Conservation (phyloP, 2,888 invertebrate genomes). For the Dasysyrphus tricinctus region DNA sequence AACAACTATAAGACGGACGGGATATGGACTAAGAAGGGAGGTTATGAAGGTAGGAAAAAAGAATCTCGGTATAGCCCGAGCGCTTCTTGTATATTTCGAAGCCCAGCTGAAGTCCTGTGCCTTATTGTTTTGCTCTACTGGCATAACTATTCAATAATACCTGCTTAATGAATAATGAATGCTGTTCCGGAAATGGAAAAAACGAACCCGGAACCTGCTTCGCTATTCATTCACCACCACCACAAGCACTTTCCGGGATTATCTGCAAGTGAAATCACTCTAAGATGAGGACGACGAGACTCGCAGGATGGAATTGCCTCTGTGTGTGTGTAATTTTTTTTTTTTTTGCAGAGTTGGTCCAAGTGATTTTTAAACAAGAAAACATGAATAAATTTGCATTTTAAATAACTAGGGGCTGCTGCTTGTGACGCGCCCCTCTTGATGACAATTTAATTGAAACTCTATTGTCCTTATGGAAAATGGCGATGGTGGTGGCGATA, state of each 20-base stretch:
- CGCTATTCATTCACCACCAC: constrained; percentile 30
- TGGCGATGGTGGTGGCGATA: constrained; percentile 29
- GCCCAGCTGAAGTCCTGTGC: background rate
- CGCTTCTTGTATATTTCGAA: background rate
- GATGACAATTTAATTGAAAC: constrained; percentile 76
- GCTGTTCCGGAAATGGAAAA: constrained; percentile 46
- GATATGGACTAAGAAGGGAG: background rate
- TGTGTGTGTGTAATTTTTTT: background rate
- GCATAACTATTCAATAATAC: constrained; percentile 71
- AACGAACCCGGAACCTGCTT: constrained; percentile 16
- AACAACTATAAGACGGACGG: background rate
- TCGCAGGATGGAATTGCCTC: constrained; percentile 26
- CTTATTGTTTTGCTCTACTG: constrained; percentile 58
- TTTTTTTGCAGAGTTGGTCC: constrained; percentile 48
- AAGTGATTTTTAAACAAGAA: constrained; percentile 74
- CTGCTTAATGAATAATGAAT: constrained; percentile 73
- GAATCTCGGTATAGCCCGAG: background rate
- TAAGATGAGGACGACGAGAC: background rate
- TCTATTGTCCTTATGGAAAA: constrained; percentile 72
- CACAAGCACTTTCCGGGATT: constrained; percentile 61
- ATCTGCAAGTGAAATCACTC: constrained; percentile 47
- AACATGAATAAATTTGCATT: constrained; percentile 75
- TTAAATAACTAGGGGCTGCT: constrained; percentile 52
- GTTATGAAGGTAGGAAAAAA: background rate
- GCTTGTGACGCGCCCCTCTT: constrained; percentile 62